Conservation (phyloP, 1,140 invertebrate species). For the Tachypleus tridentatus region DNA sequence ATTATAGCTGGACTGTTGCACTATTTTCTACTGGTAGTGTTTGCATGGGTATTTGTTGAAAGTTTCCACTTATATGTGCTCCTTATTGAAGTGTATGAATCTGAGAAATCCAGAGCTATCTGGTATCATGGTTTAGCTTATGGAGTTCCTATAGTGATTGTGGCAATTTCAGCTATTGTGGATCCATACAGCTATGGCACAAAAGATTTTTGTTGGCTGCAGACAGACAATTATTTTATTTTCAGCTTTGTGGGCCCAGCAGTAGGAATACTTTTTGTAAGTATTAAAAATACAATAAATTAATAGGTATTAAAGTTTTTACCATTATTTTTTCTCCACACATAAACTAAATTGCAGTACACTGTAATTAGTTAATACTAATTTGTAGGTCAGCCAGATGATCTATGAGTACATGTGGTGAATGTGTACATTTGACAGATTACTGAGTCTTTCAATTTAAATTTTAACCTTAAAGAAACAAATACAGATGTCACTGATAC, state of each 20-base stretch:
- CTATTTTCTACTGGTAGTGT: constrained; percentile 88
- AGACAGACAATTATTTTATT: constrained; percentile 74
- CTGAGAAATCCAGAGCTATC: constrained; percentile 39
- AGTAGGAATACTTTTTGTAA: constrained; percentile 37
- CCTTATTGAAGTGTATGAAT: constrained; percentile 89
- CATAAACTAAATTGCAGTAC: too few relatives aligned
- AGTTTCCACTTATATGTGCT: constrained; percentile 91
- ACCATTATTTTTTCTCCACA: too few relatives aligned
- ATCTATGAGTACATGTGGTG: too few relatives aligned
- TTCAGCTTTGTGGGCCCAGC: constrained; percentile 89
- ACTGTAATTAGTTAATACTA: too few relatives aligned
- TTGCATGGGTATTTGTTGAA: constrained; percentile 68
- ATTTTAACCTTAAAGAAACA: too few relatives aligned
- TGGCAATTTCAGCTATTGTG: constrained; percentile 59
- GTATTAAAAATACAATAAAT: not conserved
- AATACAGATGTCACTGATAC: too few relatives aligned
- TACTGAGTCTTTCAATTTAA: too few relatives aligned
- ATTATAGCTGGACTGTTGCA: constrained; percentile 82
- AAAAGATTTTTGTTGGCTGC: constrained; percentile 71
- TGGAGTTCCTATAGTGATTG: constrained; percentile 59
- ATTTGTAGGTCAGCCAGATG: too few relatives aligned
- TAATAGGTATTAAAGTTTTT: too few relatives aligned
- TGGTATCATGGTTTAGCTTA: constrained; percentile 79
- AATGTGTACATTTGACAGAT: too few relatives aligned
- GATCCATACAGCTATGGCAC: constrained; percentile 78